Conservation (phyloP, 92 coral and sea anemone genomes). For the Porites cylindrica region DNA sequence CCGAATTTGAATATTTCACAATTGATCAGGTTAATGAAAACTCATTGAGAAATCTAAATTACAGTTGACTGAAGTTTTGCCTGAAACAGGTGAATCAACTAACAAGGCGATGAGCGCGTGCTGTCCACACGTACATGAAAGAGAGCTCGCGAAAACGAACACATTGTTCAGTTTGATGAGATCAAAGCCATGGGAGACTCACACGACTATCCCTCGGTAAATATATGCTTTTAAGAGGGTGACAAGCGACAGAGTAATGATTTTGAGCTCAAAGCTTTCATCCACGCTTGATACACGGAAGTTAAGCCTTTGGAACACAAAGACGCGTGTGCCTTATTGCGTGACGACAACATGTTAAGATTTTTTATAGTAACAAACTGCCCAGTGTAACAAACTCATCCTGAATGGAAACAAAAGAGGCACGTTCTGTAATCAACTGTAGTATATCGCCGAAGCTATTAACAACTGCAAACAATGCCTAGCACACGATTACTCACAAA, state of each 20-base stretch:
- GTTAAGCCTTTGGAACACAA: slow-evolving; percentile 19
- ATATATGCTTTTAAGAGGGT: slow-evolving; percentile 21
- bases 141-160: background rate
- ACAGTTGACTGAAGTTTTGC: slow-evolving; percentile 20
- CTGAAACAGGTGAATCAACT: slow-evolving; percentile 28
- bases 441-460: background rate
- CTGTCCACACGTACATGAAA: slow-evolving; percentile 15
- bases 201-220: slow-evolving; percentile 7
- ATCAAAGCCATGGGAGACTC: slow-evolving; percentile 2
- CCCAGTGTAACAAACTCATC: slow-evolving; percentile 23
- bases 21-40: slow-evolving; percentile 8
- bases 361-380: background rate
- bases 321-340: slow-evolving; percentile 11
- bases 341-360: background rate
- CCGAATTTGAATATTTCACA: slow-evolving; percentile 31
- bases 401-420: background rate
- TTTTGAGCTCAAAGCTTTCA: background rate
- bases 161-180: slow-evolving; percentile 13
- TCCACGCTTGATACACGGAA: slow-evolving; percentile 19
- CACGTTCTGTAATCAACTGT: background rate
- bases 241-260: slow-evolving; percentile 37
- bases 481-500: slow-evolving; percentile 7
- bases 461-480: slow-evolving; percentile 22
- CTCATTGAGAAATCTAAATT: slow-evolving; percentile 19
- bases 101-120: background rate